Conservation (phyloP, 2,888 invertebrate species). For the Stegana nigrithorax region DNA sequence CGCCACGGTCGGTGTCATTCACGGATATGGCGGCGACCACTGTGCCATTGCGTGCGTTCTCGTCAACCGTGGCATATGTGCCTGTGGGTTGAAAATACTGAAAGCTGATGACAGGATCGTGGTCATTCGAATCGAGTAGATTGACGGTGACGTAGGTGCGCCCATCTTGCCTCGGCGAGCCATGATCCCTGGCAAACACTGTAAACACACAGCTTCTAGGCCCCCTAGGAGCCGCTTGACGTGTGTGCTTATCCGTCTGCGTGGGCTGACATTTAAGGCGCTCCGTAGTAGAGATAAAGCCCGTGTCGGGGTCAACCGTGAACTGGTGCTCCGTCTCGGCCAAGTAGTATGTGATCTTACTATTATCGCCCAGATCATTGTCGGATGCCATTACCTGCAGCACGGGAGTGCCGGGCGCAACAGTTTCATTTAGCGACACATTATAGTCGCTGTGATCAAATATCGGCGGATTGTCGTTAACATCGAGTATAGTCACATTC, state of each 20-base stretch:
- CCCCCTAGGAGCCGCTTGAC: constrained; percentile 68
- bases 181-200: constrained; percentile 93
- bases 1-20: constrained; percentile 90
- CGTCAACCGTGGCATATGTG: constrained; percentile 91
- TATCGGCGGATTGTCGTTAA: constrained; percentile 94
- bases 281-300: constrained; percentile 87
- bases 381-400: constrained; percentile 94
- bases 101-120: constrained; percentile 91
- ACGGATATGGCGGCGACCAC: constrained; percentile 95
- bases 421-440: constrained; percentile 92
- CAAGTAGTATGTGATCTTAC: constrained; percentile 91
- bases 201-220: constrained; percentile 96
- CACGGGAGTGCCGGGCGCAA: constrained; percentile 89
- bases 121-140: constrained; percentile 92
- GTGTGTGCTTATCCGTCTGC: constrained; percentile 74
- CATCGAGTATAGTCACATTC: constrained; percentile 90
- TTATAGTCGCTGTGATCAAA: constrained; percentile 96
- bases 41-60: constrained; percentile 90
- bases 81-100: constrained; percentile 87
- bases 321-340: constrained; percentile 89
- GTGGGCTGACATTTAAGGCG: constrained; percentile 85
- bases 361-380: constrained; percentile 92
- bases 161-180: constrained; percentile 90
- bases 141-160: constrained; percentile 94
- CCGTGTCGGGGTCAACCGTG: constrained; percentile 91